Evolutionary conservation across 2,113 vertebrate genomes (phyloP), one percentile per base, ranked within the genome.

Genomic region (Alethe diademata): DNA sequence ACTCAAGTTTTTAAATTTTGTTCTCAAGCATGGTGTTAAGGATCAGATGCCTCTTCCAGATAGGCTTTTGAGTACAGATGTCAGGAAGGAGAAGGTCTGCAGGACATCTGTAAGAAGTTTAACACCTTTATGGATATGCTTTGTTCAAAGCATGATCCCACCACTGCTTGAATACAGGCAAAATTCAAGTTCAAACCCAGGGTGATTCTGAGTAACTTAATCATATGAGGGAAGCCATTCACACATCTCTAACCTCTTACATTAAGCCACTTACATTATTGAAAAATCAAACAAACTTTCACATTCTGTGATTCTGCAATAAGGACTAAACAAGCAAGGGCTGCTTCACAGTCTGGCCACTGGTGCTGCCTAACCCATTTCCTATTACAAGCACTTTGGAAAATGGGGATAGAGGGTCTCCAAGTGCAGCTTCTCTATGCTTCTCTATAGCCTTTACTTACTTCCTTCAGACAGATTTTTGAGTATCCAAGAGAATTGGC

Each of bases 51-150:
- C 25, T 70, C 31, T 56, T 72, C 60, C 45, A 35, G 23, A 50
- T 0, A 48, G 26, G 20, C 33, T 69, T 93, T 57, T 1, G 0
- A 79, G 12, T 29, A 24, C 8, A 61, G 24, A 24, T 1, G 2
- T 45, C 51, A 65, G 45, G 82, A 93, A 17, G 22, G 22, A 78
- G 36, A 17, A 57, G 29, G 36, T 51, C 66, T 88, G 12, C 50
- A 53, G n/a, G 38, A 50, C 36, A 43, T 31, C 18, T 42, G 2
- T 45, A 76, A 51, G 74, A 54, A 66, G 26, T 58, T 86, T 45
- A 45, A 82, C 1, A 1, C 26, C 2, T 53, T 57, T 51, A 35
- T 50, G 18, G 23, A 36, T 38, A 47, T 0, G 3, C 16, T 3
- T 26, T 43, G 17, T 42, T 45, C 54, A 74, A 58, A 90, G 42